phyloP scores from a whole-genome alignment of 2,797 vertebrate species.

The Zalophus californianus region DNA sequence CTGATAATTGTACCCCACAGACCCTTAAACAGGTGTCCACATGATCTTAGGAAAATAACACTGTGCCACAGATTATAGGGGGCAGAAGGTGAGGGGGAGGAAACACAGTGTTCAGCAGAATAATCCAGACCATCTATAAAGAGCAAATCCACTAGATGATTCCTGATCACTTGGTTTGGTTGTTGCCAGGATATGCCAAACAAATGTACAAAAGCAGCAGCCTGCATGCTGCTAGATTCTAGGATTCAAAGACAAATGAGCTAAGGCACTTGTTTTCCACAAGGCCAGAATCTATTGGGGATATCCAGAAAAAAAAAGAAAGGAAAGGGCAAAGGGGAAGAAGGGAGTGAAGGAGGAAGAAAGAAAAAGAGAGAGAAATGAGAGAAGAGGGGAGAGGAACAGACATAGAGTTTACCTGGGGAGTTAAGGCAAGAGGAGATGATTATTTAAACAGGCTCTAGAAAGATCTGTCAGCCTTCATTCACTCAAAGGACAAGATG shows the following conservation, averaged over 20 bases:
- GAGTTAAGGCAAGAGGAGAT: background rate
- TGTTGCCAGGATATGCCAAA: background rate
- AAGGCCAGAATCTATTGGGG: background rate
- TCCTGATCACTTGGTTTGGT: background rate
- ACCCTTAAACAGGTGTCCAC: background rate
- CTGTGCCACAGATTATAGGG: background rate
- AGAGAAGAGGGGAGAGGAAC: background rate
- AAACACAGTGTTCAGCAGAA: background rate
- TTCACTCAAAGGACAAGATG: background rate
- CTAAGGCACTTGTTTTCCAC: background rate
- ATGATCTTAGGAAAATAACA: background rate
- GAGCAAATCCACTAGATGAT: background rate
- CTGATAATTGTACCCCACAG: background rate
- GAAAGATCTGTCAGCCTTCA: background rate
- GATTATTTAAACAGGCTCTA: background rate
- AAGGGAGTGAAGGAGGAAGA: background rate
- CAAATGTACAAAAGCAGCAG: background rate
- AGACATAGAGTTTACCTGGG: background rate
- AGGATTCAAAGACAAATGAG: background rate
- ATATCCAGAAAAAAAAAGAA: background rate
- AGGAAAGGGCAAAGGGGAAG: background rate
- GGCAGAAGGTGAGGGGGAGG: background rate
- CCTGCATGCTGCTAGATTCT: background rate
- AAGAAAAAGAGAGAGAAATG: background rate
- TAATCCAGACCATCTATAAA: background rate